A percentile compares a stretch with the other conserved stretches of the same genome.
Evolutionary conservation across 1,140 invertebrate species (phyloP).

Genomic region (Microplitis mediator): DNA sequence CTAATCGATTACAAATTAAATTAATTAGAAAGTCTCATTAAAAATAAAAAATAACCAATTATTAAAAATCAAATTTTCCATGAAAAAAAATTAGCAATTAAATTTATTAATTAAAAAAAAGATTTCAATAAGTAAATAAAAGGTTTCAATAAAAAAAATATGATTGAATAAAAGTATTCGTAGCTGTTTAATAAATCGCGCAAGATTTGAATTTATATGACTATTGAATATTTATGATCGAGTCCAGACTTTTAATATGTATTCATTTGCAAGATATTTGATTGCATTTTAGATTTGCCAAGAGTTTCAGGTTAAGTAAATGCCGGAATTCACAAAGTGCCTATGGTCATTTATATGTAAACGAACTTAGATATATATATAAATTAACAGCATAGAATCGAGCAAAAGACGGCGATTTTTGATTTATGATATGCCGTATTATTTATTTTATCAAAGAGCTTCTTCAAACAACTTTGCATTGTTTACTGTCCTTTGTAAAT

Average conservation of each 20-base stretch:
- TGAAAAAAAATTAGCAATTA: too few species aligned
- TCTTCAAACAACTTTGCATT: too few species aligned
- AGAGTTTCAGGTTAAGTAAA: background rate
- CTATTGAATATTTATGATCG: conserved; percentile 19
- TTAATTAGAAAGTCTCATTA: background rate
- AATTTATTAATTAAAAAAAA: too few species aligned
- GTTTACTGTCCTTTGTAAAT: background rate
- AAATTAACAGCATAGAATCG: background rate
- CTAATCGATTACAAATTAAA: too few species aligned
- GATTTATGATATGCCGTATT: too few species aligned
- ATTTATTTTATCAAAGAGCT: too few species aligned
- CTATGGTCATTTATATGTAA: conserved; percentile 20
- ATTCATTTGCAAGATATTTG: conserved; percentile 9
- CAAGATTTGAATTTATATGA: background rate
- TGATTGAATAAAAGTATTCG: background rate
- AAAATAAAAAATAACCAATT: too few species aligned
- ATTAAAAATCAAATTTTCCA: too few species aligned
- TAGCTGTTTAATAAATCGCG: background rate
- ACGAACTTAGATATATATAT: background rate
- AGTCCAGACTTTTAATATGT: conserved; percentile 16
- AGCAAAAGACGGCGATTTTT: too few species aligned
- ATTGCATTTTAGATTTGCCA: conserved; percentile 4
- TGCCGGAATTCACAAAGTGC: background rate
- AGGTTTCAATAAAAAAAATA: too few species aligned
- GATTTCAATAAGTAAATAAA: too few species aligned